Percentiles rank a stretch among this genome's conserved stretches.
These are phyloP conservation scores for Acrossocheilus fasciatus DNA, from an alignment of 2,797 vertebrate species.

Conservation along the genomic window DNA sequence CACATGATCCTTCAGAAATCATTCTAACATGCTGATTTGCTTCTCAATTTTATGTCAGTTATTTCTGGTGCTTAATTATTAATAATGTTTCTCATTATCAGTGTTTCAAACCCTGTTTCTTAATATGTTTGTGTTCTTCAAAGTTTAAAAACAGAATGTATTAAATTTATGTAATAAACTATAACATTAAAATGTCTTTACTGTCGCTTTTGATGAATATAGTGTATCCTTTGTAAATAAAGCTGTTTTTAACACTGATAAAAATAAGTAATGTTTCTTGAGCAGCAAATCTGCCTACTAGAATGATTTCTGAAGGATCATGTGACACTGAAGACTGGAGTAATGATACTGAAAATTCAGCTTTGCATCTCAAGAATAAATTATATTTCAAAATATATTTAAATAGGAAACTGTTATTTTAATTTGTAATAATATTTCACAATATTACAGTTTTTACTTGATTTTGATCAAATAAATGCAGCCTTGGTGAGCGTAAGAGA, in stretches of 20 bases:
- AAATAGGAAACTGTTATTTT: background rate
- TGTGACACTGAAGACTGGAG: background rate
- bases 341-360: background rate
- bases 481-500: background rate
- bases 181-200: background rate
- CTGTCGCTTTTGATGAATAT: background rate
- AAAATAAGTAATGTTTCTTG: background rate
- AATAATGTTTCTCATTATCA: background rate
- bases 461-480: too few relatives aligned
- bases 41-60: background rate
- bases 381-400: background rate
- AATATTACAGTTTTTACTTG: too few relatives aligned
- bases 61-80: background rate
- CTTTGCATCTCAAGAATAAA: background rate
- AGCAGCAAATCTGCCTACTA: background rate
- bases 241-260: background rate
- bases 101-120: background rate
- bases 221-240: background rate
- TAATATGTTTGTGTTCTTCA: background rate
- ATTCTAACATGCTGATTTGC: background rate
- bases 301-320: background rate
- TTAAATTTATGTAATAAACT: too few relatives aligned
- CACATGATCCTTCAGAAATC: background rate
- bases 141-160: too few relatives aligned
- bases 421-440: background rate